Evolutionary conservation across 2,797 vertebrate species (phyloP).

Genomic region (Amniataba percoides): DNA sequence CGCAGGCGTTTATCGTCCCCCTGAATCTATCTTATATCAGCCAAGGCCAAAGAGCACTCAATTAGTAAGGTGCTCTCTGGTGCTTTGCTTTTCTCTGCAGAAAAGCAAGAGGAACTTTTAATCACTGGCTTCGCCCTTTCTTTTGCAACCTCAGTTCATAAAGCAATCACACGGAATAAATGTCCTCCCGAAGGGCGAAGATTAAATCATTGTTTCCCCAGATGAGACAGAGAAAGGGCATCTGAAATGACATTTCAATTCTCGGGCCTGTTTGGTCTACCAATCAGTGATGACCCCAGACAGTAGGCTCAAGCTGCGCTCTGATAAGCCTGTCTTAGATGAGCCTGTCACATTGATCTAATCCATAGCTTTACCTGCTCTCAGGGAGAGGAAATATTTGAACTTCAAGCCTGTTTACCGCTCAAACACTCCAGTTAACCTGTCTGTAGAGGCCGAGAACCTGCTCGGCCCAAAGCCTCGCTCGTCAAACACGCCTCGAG

Average conservation of each 20-base stretch:
- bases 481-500: conserved; percentile 27
- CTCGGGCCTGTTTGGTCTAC: conserved; percentile 45
- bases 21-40: conserved; percentile 50
- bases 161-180: conserved; percentile 59
- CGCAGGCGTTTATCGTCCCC: conserved; percentile 59
- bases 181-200: conserved; percentile 36
- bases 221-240: conserved; percentile 52
- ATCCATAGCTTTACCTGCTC: conserved; percentile 24
- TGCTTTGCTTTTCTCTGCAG: conserved; percentile 45
- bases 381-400: conserved; percentile 23
- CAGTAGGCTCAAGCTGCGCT: conserved; percentile 29
- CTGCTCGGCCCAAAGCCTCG: conserved; percentile 5
- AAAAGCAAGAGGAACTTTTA: conserved; percentile 45
- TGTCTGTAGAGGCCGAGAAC: conserved; percentile 19
- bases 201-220: conserved; percentile 49
- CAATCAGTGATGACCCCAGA: conserved; percentile 52
- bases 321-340: conserved; percentile 62
- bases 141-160: conserved; percentile 38
- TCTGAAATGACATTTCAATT: conserved; percentile 71
- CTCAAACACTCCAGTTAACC: conserved; percentile 16
- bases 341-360: conserved; percentile 41
- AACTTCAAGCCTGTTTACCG: conserved; percentile 25
- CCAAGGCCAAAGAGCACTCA: conserved; percentile 68
- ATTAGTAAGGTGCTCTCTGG: conserved; percentile 51
- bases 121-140: conserved; percentile 29